Percentiles rank a stretch among this genome's conserved stretches.
Conservation (phyloP, 2,113 vertebrate genomes). For the Tetrao urogallus region DNA sequence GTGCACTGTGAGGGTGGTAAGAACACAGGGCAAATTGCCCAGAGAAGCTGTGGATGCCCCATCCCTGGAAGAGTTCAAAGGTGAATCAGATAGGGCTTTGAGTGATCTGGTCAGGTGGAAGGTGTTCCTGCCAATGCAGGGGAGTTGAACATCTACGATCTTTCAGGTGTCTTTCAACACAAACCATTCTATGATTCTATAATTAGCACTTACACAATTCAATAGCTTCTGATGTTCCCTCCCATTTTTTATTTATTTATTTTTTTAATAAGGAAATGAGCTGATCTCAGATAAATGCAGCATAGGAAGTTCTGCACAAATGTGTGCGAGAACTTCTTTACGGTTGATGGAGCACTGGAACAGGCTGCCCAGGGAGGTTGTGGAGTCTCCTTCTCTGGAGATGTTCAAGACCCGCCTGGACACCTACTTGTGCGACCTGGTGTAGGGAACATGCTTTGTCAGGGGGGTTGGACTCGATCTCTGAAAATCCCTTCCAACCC, state of each 20-base stretch:
- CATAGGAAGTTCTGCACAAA: too few species aligned
- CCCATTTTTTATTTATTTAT: background rate
- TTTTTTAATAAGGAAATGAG: background rate
- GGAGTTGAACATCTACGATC: background rate
- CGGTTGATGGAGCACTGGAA: too few species aligned
- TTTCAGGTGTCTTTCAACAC: background rate
- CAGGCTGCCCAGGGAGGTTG: too few species aligned
- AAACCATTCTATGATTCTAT: background rate
- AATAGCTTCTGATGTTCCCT: background rate
- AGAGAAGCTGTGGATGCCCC: background rate
- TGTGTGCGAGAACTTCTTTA: too few species aligned
- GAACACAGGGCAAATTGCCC: background rate
- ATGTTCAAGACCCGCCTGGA: too few species aligned
- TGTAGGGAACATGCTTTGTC: too few species aligned
- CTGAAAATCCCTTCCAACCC: too few species aligned
- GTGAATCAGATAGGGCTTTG: background rate
- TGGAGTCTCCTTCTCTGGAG: too few species aligned
- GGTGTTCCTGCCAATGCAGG: background rate
- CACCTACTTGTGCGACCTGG: too few species aligned
- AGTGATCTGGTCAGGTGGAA: background rate
- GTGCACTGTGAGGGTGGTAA: background rate
- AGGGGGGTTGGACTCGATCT: too few species aligned
- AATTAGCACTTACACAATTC: background rate
- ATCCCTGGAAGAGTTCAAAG: background rate
- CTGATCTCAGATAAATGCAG: background rate